phyloP scores from a whole-genome alignment of 2,888 invertebrate species.

The Sialis fuliginosa region DNA sequence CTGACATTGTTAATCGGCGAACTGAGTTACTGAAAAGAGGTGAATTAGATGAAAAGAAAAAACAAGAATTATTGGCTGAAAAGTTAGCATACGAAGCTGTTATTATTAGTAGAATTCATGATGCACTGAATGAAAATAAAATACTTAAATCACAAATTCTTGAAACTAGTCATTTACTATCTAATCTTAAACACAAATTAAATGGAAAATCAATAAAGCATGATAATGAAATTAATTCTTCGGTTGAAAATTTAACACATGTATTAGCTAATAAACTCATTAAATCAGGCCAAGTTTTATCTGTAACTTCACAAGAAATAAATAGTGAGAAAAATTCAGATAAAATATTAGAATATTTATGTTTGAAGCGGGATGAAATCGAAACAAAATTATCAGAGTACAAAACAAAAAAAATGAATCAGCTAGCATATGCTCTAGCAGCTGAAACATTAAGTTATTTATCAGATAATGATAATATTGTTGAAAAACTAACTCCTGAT shows the following conservation, averaged over 20 bases:
- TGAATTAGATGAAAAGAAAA: constrained; percentile 46
- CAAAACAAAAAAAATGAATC: constrained; percentile 48
- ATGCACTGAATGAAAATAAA: constrained; percentile 38
- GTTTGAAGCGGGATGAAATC: constrained; percentile 40
- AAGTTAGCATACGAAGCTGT: constrained; percentile 67
- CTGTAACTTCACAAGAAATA: constrained; percentile 16
- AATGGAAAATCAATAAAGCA: constrained; percentile 30
- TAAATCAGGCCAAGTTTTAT: constrained; percentile 18
- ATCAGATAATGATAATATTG: constrained; percentile 27
- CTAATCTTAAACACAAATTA: constrained; percentile 48
- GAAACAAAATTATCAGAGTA: constrained; percentile 41
- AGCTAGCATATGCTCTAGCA: constrained; percentile 51
- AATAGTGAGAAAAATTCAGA: constrained; percentile 25
- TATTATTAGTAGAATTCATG: constrained; percentile 46
- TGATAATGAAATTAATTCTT: constrained; percentile 23
- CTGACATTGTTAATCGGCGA: constrained; percentile 48
- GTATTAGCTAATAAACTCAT: constrained; percentile 55
- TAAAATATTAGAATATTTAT: constrained; percentile 22
- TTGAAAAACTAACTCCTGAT: constrained; percentile 29
- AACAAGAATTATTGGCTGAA: constrained; percentile 56
- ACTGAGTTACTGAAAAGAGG: constrained; percentile 45
- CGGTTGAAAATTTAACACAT: constrained; percentile 53
- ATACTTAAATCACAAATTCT: constrained; percentile 49
- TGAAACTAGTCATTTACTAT: constrained; percentile 61
- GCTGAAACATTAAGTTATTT: constrained; percentile 47